Percentiles rank a stretch among this genome's conserved stretches.
Conservation (phyloP, 2,888 invertebrate species). For the Stictocephala bisonia region DNA sequence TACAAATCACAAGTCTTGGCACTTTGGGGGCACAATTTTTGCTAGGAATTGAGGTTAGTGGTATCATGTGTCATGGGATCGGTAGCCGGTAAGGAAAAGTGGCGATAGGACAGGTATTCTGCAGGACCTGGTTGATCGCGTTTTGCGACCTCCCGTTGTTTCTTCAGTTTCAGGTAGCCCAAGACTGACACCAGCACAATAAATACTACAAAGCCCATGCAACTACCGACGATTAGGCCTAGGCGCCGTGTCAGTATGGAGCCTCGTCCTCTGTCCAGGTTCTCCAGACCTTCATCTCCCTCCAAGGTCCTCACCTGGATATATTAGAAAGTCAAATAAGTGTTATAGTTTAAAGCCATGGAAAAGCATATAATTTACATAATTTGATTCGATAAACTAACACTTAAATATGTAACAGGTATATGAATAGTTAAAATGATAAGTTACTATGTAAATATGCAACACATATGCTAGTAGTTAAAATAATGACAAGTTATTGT, state of each 20-base stretch:
- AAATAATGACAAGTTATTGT: too few relatives aligned
- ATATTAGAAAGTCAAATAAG: too few relatives aligned
- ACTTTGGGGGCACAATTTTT: too few relatives aligned
- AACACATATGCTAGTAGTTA: too few relatives aligned
- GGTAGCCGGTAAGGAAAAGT: constrained; percentile 77
- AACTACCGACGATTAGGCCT: constrained; percentile 87
- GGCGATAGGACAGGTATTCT: constrained; percentile 83
- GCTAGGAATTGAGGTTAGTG: background rate
- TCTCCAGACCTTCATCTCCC: constrained; percentile 67
- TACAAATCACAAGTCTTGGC: constrained; percentile 22
- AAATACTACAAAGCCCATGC: constrained; percentile 87
- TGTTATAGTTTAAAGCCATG: too few relatives aligned
- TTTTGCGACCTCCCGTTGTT: constrained; percentile 71
- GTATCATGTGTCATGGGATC: constrained; percentile 62
- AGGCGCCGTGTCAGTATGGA: constrained; percentile 83
- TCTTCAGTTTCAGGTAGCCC: constrained; percentile 80
- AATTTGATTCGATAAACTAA: too few relatives aligned
- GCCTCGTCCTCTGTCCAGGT: constrained; percentile 61
- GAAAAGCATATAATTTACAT: too few relatives aligned
- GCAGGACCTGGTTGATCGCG: constrained; percentile 78
- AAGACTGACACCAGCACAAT: constrained; percentile 85
- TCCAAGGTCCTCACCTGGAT: constrained; percentile 65
- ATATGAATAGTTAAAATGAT: too few relatives aligned
- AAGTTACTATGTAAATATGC: too few relatives aligned
- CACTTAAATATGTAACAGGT: too few relatives aligned